Conservation (phyloP, 2,888 invertebrate genomes). For the Drosophila algonquin region DNA sequence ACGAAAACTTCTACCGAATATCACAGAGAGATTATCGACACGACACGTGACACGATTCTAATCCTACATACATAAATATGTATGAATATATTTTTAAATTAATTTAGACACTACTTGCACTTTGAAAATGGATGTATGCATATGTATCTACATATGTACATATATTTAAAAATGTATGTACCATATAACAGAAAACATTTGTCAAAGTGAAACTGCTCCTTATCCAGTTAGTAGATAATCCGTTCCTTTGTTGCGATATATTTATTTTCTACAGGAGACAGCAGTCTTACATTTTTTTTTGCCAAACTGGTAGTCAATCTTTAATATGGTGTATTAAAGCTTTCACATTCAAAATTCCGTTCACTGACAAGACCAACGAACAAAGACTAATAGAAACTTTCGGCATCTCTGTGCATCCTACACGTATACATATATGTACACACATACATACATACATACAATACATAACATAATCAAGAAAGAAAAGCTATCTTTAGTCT, state of each 20-base stretch:
- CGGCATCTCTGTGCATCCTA: constrained; percentile 3
- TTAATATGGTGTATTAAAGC: not conserved
- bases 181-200: not conserved
- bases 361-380: constrained; percentile 3
- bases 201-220: not conserved
- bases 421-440: constrained; percentile 7
- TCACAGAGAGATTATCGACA: constrained; percentile 34
- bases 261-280: not conserved
- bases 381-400: constrained; percentile 19
- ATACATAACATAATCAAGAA: constrained; percentile 2
- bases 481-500: constrained; percentile 3
- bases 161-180: not conserved
- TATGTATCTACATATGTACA: not conserved
- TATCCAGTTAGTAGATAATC: not conserved
- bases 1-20: constrained; percentile 34
- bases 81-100: not conserved
- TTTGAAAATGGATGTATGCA: not conserved
- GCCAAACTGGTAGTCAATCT: not conserved
- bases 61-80: not conserved
- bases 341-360: not conserved
- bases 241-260: not conserved
- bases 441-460: constrained; percentile 4
- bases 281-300: not conserved
- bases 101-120: not conserved
- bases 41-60: constrained; percentile 53